phyloP scores from a whole-genome alignment of 2,888 invertebrate genomes.

The Leptura quadrifasciata region DNA sequence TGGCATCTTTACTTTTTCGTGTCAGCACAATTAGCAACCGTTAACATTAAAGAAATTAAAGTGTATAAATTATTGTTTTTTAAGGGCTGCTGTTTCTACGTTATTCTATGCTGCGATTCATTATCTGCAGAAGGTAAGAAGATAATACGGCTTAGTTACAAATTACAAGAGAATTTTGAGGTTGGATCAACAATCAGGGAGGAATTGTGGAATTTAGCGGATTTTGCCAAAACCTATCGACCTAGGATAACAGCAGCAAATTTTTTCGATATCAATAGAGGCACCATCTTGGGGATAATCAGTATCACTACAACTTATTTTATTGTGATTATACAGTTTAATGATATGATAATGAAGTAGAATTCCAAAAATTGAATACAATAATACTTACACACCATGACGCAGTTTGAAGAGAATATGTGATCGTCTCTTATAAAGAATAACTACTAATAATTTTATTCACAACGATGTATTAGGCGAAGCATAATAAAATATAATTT shows the following conservation, averaged over 20 bases:
- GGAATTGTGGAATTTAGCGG: conserved; percentile 41
- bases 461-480: too few relatives aligned
- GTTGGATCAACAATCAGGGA: conserved; percentile 37
- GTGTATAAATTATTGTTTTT: not conserved
- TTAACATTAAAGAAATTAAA: too few relatives aligned
- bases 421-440: too few relatives aligned
- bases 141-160: conserved; percentile 33
- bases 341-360: conserved; percentile 2
- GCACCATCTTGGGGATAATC: conserved; percentile 42
- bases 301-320: conserved; percentile 45
- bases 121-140: not conserved
- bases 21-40: too few relatives aligned
- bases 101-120: not conserved
- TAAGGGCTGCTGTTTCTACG: not conserved
- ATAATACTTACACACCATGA: too few relatives aligned
- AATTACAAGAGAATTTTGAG: conserved; percentile 43
- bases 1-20: too few relatives aligned
- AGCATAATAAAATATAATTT: too few relatives aligned
- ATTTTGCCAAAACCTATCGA: conserved; percentile 24
- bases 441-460: too few relatives aligned
- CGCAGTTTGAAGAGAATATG: too few relatives aligned
- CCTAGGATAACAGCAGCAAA: conserved; percentile 45
- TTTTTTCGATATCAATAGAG: conserved; percentile 43
- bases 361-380: not conserved
- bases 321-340: conserved; percentile 45